A percentile compares a stretch with the other conserved stretches of the same genome.
Conservation (phyloP, 2,888 invertebrate genomes). For the Cephus pygmeus region DNA sequence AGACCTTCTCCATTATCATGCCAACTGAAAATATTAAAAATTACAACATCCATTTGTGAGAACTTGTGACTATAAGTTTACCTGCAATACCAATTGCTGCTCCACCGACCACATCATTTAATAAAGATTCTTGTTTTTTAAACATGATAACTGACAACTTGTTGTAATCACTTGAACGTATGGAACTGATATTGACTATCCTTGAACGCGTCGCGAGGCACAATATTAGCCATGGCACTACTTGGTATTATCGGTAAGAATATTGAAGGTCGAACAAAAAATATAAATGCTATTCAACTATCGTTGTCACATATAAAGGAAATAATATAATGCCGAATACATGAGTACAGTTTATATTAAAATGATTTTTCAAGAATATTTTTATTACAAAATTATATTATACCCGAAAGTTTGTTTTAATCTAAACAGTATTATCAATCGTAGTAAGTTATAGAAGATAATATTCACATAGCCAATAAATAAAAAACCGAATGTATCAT, state of each 20-base stretch:
- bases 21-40: slow-evolving; percentile 16
- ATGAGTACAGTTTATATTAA: not conserved
- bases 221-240: not conserved
- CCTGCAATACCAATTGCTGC: slow-evolving; percentile 28
- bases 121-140: slow-evolving; percentile 17
- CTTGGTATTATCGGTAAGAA: not conserved
- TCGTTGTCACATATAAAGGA: not conserved
- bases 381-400: not conserved
- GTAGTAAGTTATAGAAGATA: not conserved
- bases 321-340: not conserved
- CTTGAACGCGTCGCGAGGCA: not conserved
- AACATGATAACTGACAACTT: slow-evolving; percentile 16
- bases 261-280: not conserved
- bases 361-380: not conserved
- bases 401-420: not conserved
- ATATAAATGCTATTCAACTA: not conserved
- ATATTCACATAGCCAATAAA: not conserved
- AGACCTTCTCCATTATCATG: slow-evolving; percentile 20
- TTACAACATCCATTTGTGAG: not conserved
- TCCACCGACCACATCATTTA: slow-evolving; percentile 18
- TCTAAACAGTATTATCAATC: not conserved
- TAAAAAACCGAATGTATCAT: not conserved
- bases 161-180: not conserved
- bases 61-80: slow-evolving; percentile 5
- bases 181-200: not conserved